phyloP scores from a whole-genome alignment of 2,888 invertebrate genomes.

The Sycophila texana region DNA sequence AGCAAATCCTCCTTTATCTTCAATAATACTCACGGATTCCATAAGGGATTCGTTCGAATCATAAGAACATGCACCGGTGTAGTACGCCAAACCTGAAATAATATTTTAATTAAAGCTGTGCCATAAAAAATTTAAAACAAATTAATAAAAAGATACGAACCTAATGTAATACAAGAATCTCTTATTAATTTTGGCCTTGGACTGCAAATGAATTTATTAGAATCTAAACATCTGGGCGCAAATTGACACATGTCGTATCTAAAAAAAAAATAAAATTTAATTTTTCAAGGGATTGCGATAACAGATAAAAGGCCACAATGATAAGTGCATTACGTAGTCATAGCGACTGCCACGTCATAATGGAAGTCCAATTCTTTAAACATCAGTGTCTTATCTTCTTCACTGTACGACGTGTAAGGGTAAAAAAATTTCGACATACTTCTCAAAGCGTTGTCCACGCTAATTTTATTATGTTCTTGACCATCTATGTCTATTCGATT shows the following conservation, averaged over 20 bases:
- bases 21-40: conserved; percentile 38
- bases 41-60: not conserved
- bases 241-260: conserved; percentile 40
- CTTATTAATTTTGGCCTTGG: fast-evolving
- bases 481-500: not conserved
- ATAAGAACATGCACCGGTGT: conserved; percentile 35
- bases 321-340: conserved; percentile 33
- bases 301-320: not conserved
- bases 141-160: conserved; percentile 5
- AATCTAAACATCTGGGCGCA: not conserved
- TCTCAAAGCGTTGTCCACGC: not conserved
- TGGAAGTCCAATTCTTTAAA: conserved; percentile 10
- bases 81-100: conserved; percentile 38
- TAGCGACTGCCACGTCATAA: conserved; percentile 26
- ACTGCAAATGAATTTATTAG: not conserved
- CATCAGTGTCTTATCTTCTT: not conserved
- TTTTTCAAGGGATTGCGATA: not conserved
- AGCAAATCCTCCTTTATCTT: conserved; percentile 37
- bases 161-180: not conserved
- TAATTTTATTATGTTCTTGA: conserved; percentile 3
- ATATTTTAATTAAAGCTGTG: not conserved
- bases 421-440: conserved; percentile 7
- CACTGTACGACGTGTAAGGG: not conserved
- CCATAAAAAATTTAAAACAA: not conserved
- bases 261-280: not conserved